phyloP scores from a whole-genome alignment of 1,140 invertebrate genomes.

The Drosophila kikkawai region DNA sequence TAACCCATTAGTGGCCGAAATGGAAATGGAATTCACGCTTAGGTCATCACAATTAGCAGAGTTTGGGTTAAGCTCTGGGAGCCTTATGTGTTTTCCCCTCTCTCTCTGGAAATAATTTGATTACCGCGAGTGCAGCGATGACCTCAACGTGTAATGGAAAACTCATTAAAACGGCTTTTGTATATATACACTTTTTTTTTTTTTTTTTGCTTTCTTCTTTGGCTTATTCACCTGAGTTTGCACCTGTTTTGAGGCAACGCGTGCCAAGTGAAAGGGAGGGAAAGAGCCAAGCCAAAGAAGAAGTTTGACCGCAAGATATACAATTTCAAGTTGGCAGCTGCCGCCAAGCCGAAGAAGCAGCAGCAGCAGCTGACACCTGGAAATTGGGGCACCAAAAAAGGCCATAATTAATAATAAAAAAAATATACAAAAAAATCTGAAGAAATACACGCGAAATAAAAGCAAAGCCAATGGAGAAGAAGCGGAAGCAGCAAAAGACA shows the following conservation, averaged over 20 bases:
- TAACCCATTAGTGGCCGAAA: conserved; percentile 54
- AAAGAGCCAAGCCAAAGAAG: conserved; percentile 8
- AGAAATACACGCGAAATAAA: conserved; percentile 30
- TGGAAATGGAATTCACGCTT: conserved; percentile 36
- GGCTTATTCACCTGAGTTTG: conserved; percentile 36
- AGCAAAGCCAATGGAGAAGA: conserved; percentile 24
- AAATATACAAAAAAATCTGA: not conserved
- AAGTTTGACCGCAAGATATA: conserved; percentile 59
- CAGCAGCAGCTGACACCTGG: conserved; percentile 39
- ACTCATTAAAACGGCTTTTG: conserved; percentile 46
- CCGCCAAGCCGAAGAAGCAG: conserved; percentile 1
- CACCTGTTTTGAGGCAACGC: conserved; percentile 59
- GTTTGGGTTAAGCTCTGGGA: not conserved
- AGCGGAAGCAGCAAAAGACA: conserved; percentile 26
- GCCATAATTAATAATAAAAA: conserved; percentile 71
- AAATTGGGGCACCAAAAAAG: conserved; percentile 50
- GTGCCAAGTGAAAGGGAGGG: conserved; percentile 55
- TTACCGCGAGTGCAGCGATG: conserved; percentile 53
- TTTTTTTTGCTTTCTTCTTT: conserved; percentile 8
- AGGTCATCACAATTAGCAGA: conserved; percentile 53
- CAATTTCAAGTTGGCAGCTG: conserved; percentile 74
- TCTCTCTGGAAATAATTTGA: conserved; percentile 53
- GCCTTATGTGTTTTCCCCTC: conserved; percentile 1
- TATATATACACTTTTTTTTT: not conserved
- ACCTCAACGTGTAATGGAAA: conserved; percentile 54